These are phyloP conservation scores for Corythornis vintsioides DNA, from an alignment of 2,113 vertebrate species.

Conservation along the genomic window DNA sequence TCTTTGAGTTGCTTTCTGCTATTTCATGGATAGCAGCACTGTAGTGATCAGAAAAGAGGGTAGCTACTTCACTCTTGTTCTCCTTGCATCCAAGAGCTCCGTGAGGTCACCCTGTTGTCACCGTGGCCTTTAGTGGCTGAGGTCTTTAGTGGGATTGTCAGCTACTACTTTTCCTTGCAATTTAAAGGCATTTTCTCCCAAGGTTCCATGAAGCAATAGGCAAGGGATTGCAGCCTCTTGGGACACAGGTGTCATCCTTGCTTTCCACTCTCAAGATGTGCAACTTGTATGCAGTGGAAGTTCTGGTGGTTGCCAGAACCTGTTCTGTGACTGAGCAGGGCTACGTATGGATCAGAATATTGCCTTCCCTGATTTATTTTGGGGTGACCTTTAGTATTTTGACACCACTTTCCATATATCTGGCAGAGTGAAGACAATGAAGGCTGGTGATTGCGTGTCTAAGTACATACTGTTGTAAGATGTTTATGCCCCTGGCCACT, in stretches of 20 bases:
- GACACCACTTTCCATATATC: slow-evolving; percentile 9
- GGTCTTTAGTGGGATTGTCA: not conserved
- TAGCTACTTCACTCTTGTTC: not conserved
- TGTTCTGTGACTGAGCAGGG: not conserved
- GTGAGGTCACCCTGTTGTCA: not conserved
- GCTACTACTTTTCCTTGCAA: not conserved
- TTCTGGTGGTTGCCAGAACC: not conserved
- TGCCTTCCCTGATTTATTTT: not conserved
- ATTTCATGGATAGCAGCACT: not conserved
- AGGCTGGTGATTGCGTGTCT: not conserved
- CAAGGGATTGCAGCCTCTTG: not conserved
- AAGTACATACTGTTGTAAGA: not conserved
- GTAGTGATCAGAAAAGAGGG: not conserved
- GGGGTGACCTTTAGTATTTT: slow-evolving; percentile 18
- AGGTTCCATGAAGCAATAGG: not conserved
- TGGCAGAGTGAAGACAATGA: not conserved
- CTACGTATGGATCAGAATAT: not conserved
- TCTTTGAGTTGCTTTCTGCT: slow-evolving; percentile 29
- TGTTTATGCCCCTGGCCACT: slow-evolving; percentile 43
- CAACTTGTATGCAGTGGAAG: not conserved
- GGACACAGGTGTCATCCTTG: not conserved
- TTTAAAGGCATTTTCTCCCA: not conserved
- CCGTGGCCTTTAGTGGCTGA: not conserved
- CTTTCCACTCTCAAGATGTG: not conserved
- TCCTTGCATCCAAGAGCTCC: not conserved